Conservation (phyloP, 1,140 invertebrate genomes). For the Pseudomyrmex pallidus region DNA sequence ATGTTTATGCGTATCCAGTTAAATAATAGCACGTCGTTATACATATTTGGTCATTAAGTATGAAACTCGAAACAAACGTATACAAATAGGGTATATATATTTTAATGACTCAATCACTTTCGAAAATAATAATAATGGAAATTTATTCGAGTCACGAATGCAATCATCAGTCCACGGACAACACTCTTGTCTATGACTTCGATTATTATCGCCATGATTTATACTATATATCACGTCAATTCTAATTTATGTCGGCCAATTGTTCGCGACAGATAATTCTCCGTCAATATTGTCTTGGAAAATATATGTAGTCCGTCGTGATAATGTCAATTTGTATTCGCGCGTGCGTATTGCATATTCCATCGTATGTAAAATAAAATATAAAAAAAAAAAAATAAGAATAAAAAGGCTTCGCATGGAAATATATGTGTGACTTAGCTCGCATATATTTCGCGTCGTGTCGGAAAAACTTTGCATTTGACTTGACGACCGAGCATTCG, state of each 20-base stretch:
- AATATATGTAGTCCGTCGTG: too few species aligned
- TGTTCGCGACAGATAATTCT: background rate
- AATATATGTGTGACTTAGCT: too few species aligned
- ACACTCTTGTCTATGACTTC: background rate
- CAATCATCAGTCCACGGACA: slow-evolving; percentile 18
- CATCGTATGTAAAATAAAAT: too few species aligned
- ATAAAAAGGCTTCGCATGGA: too few species aligned
- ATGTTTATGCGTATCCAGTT: too few species aligned
- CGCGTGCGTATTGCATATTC: background rate
- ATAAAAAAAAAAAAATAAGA: too few species aligned
- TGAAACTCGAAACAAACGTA: background rate
- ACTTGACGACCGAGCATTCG: background rate
- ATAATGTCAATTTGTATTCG: too few species aligned
- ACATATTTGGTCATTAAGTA: background rate
- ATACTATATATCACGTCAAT: background rate
- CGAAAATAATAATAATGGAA: background rate
- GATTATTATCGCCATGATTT: background rate
- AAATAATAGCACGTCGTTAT: background rate
- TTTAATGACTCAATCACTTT: too few species aligned
- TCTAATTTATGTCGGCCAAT: slow-evolving; percentile 22
- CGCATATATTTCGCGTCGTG: background rate
- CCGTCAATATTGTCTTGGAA: background rate
- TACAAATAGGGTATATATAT: too few species aligned
- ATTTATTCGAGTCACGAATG: slow-evolving; percentile 26
- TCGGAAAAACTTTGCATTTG: too few species aligned